Evolutionary conservation across 2,113 vertebrate species (phyloP), one percentile per base, ranked within the genome.

Genomic region (Serilophus lunatus): DNA sequence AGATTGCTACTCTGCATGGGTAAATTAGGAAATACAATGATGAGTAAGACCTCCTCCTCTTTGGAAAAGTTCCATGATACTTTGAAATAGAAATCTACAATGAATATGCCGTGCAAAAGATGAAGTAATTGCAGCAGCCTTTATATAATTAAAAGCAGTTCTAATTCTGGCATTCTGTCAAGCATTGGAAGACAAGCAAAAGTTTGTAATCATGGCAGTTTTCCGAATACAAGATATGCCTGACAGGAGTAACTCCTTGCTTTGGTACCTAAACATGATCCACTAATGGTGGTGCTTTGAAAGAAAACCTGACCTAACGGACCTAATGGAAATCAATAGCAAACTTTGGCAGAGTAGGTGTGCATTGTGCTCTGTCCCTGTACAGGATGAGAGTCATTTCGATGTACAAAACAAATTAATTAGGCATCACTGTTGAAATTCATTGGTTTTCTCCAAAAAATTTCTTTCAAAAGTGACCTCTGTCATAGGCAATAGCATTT

Each of bases 141-240:
- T 87, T 86, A 84, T 82, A 61, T 70, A 94, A 90, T 96, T 97
- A 95, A 96, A 75, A 95, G 91, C 88, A 89, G 91, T 54, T 85
- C 72, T 71, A 91, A 95, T 60, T 72, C 74, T 96, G 92, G 94
- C 91, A 92, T 94, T 88, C 61, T 85, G 94, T 97, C 96, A 97
- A 95, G 90, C 59, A 75, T 33, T 64, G 12, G 38, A 86, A 97
- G 71, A 97, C 74, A 95, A 89, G 93, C n/a, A 26, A 95, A 65
- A 90, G 47, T 82, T 76, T 94, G 81, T 53, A 92, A 96, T 59
- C 60, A 68, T 65, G 94, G 96, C 82, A 82, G 20, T 71, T 76
- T 92, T 96, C 92, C 97, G 96, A 92, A 95, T 69, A n/a, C 3
- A 8, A 94, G 74, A 75, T 56, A 35, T 77, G 81, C 83, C 51